phyloP scores from a whole-genome alignment of 2,113 vertebrate genomes.

The Corynorhinus townsendii region DNA sequence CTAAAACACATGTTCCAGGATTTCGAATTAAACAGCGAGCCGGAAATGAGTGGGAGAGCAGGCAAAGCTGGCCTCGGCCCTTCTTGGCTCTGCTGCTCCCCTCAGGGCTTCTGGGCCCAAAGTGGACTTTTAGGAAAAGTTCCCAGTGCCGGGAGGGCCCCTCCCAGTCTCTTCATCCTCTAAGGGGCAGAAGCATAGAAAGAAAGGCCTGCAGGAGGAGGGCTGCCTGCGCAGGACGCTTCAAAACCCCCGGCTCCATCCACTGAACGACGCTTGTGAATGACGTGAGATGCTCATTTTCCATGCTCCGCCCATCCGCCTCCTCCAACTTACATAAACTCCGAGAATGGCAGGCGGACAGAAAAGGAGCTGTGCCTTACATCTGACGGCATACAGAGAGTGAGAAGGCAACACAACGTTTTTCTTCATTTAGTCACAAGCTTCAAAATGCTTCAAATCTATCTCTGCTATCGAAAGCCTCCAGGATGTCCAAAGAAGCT shows the following conservation, averaged over 20 bases:
- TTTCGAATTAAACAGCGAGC: constrained; percentile 27
- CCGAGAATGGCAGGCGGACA: background rate
- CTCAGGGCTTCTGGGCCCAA: background rate
- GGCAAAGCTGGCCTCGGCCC: background rate
- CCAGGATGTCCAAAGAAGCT: background rate
- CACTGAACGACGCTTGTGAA: background rate
- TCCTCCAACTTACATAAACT: background rate
- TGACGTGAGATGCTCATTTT: background rate
- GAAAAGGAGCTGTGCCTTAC: background rate
- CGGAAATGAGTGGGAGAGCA: constrained; percentile 7
- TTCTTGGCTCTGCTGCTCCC: background rate
- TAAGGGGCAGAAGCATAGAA: too few species aligned
- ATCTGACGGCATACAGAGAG: background rate
- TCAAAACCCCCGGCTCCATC: background rate
- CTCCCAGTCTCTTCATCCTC: background rate
- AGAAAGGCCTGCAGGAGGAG: background rate
- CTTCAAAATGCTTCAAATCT: background rate
- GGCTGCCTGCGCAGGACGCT: background rate
- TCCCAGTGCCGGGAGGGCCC: background rate
- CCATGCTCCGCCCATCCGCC: background rate
- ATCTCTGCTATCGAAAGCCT: background rate
- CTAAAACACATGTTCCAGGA: constrained; percentile 34
- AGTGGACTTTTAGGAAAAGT: background rate
- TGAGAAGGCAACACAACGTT: background rate
- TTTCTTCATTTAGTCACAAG: background rate